phyloP scores from a whole-genome alignment of 2,797 vertebrate genomes.

The Cercopithecus neglectus region DNA sequence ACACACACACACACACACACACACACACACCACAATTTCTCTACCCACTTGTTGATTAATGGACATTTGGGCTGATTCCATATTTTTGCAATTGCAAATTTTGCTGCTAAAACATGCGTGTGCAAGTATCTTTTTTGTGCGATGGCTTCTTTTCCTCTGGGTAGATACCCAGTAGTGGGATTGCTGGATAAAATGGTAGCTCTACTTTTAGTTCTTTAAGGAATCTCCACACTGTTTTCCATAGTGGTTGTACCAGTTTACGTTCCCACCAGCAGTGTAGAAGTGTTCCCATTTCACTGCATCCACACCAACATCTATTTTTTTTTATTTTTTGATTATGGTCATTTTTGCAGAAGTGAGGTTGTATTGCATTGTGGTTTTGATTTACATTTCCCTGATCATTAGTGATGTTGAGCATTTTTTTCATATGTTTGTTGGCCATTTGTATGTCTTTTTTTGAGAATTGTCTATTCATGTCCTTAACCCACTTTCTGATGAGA shows the following conservation, averaged over 20 bases:
- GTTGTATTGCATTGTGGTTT: not conserved
- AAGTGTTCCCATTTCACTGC: not conserved
- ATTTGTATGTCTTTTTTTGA: not conserved
- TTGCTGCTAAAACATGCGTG: not conserved
- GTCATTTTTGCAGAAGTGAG: not conserved
- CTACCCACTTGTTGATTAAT: not conserved
- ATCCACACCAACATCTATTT: not conserved
- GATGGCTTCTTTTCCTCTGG: not conserved
- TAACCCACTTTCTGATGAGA: not conserved
- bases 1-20: fast-evolving
- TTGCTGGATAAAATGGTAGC: not conserved
- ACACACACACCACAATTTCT: not conserved
- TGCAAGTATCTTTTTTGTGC: not conserved
- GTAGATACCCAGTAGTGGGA: not conserved
- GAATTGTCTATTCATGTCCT: not conserved
- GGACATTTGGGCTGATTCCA: not conserved
- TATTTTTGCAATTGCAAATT: not conserved
- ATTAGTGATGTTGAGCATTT: not conserved
- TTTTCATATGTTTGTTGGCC: not conserved
- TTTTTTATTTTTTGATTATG: not conserved
- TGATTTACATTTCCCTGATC: not conserved
- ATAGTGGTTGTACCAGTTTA: not conserved
- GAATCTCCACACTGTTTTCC: not conserved
- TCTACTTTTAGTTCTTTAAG: not conserved
- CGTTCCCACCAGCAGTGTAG: not conserved